These are phyloP conservation scores for Lucifuga dentata DNA, from an alignment of 2,113 vertebrate species.

Conservation along the genomic window DNA sequence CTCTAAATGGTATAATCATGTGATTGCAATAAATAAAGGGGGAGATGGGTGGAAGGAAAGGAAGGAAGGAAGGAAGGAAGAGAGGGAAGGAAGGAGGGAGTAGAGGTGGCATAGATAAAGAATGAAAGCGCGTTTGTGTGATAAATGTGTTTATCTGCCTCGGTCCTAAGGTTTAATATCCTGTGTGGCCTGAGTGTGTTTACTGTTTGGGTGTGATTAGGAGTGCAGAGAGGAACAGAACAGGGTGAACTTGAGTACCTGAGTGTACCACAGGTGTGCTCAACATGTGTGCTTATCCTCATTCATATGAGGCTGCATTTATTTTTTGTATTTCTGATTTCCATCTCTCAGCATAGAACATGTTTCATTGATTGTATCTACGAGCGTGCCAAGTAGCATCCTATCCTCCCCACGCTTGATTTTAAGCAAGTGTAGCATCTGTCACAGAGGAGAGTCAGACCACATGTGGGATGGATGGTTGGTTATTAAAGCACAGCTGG, in stretches of 20 bases:
- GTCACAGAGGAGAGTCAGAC: constrained; percentile 25
- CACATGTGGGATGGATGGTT: constrained; percentile 51
- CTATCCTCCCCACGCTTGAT: background rate
- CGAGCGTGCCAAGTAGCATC: constrained; percentile 10
- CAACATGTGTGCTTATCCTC: constrained; percentile 1
- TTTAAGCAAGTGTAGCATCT: constrained; percentile 2
- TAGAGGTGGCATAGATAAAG: constrained; percentile 47
- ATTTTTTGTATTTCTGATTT: constrained; percentile 43
- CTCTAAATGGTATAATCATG: constrained; percentile 32
- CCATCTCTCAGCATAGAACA: constrained; percentile 38
- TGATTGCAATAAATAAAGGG: constrained; percentile 20
- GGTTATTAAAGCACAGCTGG: constrained; percentile 53
- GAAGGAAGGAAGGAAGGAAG: constrained; percentile 1
- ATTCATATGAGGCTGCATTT: constrained; percentile 25
- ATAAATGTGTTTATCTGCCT: constrained; percentile 65
- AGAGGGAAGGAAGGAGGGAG: background rate
- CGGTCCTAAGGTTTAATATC: constrained; percentile 66
- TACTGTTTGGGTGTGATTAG: constrained; percentile 32
- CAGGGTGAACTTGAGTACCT: background rate
- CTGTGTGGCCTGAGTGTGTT: constrained; percentile 59
- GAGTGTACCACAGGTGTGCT: constrained; percentile 5
- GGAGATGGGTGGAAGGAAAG: constrained; percentile 12
- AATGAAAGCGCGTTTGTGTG: constrained; percentile 46
- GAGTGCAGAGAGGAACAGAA: constrained; percentile 11
- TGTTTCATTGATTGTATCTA: constrained; percentile 61